A percentile compares a stretch with the other conserved stretches of the same genome.
phyloP scores from a whole-genome alignment of 2,888 invertebrate genomes.

The Trileptium ribeirensis region DNA sequence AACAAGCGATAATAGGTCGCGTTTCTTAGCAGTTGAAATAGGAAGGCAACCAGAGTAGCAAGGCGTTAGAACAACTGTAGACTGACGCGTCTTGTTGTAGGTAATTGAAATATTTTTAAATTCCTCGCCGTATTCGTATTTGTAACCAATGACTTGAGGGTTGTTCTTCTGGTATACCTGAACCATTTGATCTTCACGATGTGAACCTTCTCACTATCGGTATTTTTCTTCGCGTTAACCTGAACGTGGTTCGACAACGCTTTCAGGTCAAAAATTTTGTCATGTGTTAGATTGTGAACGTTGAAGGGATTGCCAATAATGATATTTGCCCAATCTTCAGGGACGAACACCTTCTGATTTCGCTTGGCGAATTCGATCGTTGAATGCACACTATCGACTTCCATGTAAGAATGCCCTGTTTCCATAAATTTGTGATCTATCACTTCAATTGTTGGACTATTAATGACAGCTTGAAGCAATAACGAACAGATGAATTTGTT shows the following conservation, averaged over 20 bases:
- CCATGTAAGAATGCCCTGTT: constrained; percentile 16
- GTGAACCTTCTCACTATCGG: neutral
- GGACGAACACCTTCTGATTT: neutral
- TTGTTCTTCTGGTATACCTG: neutral
- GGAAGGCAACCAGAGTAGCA: neutral
- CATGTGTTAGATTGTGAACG: neutral
- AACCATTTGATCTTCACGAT: neutral
- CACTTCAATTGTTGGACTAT: neutral
- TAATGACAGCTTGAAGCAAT: neutral
- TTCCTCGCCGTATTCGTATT: neutral
- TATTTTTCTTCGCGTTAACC: neutral
- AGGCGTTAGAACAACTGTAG: neutral
- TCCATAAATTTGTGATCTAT: constrained; percentile 16
- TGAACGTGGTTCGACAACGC: neutral
- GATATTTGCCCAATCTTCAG: neutral
- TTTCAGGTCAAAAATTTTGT: neutral
- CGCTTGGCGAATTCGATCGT: neutral
- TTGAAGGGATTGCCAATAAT: neutral
- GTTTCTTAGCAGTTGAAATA: neutral
- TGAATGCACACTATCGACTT: constrained; percentile 16
- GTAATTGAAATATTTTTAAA: neutral
- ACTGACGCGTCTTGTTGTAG: neutral
- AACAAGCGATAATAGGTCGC: neutral
- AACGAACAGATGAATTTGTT: neutral
- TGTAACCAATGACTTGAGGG: neutral